phyloP scores from a whole-genome alignment of 2,113 vertebrate genomes.

The Alces alces region DNA sequence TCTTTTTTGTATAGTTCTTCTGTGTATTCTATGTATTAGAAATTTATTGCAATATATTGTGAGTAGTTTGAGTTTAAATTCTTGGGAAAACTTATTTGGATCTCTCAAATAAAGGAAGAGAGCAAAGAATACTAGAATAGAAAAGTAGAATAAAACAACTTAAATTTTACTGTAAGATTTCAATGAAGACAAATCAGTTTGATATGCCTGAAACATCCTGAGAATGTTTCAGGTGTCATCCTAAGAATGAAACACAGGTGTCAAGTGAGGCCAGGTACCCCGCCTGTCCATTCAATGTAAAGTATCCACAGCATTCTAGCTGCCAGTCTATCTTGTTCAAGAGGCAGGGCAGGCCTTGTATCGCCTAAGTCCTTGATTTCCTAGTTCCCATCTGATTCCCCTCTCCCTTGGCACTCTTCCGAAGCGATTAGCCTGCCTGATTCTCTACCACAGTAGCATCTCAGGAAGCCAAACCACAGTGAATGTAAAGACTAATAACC shows the following conservation, averaged over 20 bases:
- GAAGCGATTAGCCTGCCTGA: not conserved
- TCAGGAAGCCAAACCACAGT: not conserved
- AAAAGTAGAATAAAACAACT: not conserved
- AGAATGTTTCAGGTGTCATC: not conserved
- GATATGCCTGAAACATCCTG: not conserved
- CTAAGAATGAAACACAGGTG: not conserved
- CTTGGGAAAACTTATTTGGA: not conserved
- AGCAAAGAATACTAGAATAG: not conserved
- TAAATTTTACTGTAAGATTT: not conserved
- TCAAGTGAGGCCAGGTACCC: not conserved
- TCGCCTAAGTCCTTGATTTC: not conserved
- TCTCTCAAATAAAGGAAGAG: not conserved
- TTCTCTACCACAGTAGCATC: not conserved
- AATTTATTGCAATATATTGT: not conserved
- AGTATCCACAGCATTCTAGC: not conserved
- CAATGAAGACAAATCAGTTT: not conserved
- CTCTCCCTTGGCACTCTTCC: not conserved
- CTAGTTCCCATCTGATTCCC: rapidly evolving
- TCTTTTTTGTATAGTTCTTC: not conserved
- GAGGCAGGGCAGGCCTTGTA: not conserved
- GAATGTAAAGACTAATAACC: not conserved
- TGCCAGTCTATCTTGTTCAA: not conserved
- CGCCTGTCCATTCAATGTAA: not conserved
- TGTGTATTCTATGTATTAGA: not conserved
- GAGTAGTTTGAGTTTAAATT: not conserved